phyloP scores from a whole-genome alignment of 2,113 vertebrate species.

The Loxodonta africana region DNA sequence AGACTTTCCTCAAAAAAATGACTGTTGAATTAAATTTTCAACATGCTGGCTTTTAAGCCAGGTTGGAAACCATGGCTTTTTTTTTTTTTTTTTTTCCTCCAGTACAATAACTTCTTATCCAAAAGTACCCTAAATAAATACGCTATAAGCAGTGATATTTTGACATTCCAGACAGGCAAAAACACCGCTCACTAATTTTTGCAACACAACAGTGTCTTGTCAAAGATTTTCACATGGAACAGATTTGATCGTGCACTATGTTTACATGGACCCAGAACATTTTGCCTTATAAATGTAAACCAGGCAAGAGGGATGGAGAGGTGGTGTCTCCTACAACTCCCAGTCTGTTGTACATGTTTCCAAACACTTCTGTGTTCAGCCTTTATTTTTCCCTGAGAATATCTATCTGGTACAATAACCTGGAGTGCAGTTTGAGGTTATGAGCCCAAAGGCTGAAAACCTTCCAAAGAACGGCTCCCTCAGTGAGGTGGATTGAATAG shows the following conservation, averaged over 20 bases:
- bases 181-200: neutral
- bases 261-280: neutral
- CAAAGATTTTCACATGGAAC: neutral
- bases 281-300: neutral
- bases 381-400: neutral
- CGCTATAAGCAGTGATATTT: neutral
- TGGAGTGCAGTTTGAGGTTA: neutral
- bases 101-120: neutral
- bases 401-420: neutral
- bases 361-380: neutral
- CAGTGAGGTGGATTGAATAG: neutral
- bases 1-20: neutral
- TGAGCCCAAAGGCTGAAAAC: neutral
- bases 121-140: neutral
- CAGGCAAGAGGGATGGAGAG: neutral
- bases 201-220: neutral
- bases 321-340: fast-evolving
- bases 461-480: neutral
- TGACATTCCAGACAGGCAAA: conserved; percentile 46
- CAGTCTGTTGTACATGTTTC: no score
- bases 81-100: neutral
- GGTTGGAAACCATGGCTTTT: conserved; percentile 11
- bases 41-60: neutral
- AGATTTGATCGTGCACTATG: fast-evolving
- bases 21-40: neutral